Evolutionary conservation across 1,140 invertebrate genomes (phyloP), one percentile per base, ranked within the genome.

Genomic region (Samia ricini): DNA sequence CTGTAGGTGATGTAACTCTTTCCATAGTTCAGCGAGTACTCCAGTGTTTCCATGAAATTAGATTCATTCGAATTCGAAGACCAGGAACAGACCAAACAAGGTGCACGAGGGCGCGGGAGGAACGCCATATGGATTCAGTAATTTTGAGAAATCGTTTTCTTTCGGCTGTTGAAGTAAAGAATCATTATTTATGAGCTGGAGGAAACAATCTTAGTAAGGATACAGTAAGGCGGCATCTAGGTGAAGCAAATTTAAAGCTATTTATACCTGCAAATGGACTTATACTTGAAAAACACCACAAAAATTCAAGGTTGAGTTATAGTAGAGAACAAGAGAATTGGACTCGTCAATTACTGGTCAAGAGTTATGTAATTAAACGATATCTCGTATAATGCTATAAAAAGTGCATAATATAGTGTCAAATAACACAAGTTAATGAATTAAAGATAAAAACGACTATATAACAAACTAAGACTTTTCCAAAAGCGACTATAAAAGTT

Each of bases 211-310:
- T 20, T 3, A 52, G 49, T 20, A 52, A 23, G 15, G 22, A 21
- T 51, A 61, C 59, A 15, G 48, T 60, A 60, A 26, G 59, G 26
- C 49, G 8, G 26, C 48, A 23, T 52, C 59, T 52, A 20, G 24
- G 49, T 52, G 49, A 61, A 52, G 59, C 59, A 29, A 61, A 20
- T 33, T 61, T 52, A 15, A 61, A 61, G 24, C 15, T 49, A 61
- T 33, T 51, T 49, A 33, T 20, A 52, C 59, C 23, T 51, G 59
- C 49, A 52, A 60, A 60, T 60, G 22, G 59, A 1, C n/a, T 23
- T 18, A 52, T 51, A 51, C 49, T 60, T 8, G 49, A 52, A 29
- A 19, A 48, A 18, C 48, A 29, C n/a, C 21, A 51, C 24, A 18
- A 23, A 52, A 60, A 52, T 42, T 60, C 23, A 60, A 60, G 48